These are phyloP conservation scores for Peromyscus melanophrys DNA, from an alignment of 2,797 vertebrate genomes.

Conservation along the genomic window DNA sequence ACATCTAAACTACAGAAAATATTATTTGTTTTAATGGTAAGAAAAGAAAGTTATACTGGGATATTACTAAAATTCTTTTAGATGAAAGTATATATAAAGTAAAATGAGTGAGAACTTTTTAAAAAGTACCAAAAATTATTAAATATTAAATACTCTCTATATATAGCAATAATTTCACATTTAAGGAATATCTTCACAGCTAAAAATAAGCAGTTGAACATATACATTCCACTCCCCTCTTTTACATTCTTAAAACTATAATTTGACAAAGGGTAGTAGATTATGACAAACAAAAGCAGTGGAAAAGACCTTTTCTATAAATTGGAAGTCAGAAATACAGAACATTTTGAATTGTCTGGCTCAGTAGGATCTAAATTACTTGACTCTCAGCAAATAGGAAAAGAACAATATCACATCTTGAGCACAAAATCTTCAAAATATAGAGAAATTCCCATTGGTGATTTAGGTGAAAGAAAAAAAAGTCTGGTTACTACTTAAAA, in stretches of 20 bases:
- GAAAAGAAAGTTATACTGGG: slow-evolving; percentile 36
- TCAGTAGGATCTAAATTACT: neutral
- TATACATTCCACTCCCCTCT: neutral
- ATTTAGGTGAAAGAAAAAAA: neutral
- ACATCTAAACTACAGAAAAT: slow-evolving; percentile 15
- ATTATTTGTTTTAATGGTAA: neutral
- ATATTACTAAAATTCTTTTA: slow-evolving; percentile 33
- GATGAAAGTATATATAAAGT: neutral
- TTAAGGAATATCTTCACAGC: slow-evolving; percentile 24
- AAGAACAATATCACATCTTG: neutral
- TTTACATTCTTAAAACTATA: slow-evolving; percentile 29
- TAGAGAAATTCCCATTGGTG: neutral
- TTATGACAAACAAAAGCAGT: slow-evolving; percentile 42
- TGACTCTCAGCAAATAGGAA: slow-evolving; percentile 17
- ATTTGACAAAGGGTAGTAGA: neutral
- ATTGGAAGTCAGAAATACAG: slow-evolving; percentile 52
- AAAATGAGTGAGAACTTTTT: neutral
- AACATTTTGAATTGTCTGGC: neutral
- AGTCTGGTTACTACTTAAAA: neutral
- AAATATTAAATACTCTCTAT: neutral
- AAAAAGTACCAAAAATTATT: neutral
- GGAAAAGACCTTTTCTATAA: neutral
- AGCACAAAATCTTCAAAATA: neutral
- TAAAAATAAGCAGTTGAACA: slow-evolving; percentile 29
- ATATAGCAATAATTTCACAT: slow-evolving; percentile 22